Evolutionary conservation across 1,140 invertebrate species (phyloP), one percentile per base, ranked within the genome.

Genomic region (Anthonomus grandis): DNA sequence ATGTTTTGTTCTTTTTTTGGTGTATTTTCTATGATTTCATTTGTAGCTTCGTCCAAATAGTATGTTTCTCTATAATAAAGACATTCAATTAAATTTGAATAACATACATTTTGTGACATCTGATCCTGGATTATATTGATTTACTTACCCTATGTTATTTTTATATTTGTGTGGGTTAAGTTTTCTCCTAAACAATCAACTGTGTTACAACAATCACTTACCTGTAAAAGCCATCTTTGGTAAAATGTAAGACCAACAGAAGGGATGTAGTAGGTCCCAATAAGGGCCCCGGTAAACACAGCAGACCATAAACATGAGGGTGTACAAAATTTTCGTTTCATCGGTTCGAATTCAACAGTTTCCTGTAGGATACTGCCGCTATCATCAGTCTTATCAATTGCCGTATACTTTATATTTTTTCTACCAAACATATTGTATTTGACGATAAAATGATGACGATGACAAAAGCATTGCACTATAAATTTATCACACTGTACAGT

Each of bases 201-300:
- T 45, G 2, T 41, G 19, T 2, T 13, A 41, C 4, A n/a, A n/a
- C n/a, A n/a, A n/a, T n/a, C n/a, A n/a, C 3, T 45, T 76, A 94
- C 93, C 78, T 88, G 86, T 59, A 93, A 83, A 59, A 97, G 84
- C 83, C 89, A 90, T 82, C 94, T 85, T 72, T 97, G 93, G 72
- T 97, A 98, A 77, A 97, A 97, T 13, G 93, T 97, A n/a, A 98
- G 81, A 47, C 91, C 86, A 66, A 98, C 94, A 5, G 94, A 97
- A 50, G 95, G 81, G 4, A 84, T 76, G 73, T 95, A 95, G 74
- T 97, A 97, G 23, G 89, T 74, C 2, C 86, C 70, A 53, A 97
- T 87, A 25, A 90, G 69, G 39, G 75, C 38, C 17, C 73, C 45
- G 8, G 77, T 79, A 59, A 75, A 70, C 8, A 77, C 59, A 42